Conservation (phyloP, 1,140 invertebrate genomes). For the Rhopalosiphum maidis region DNA sequence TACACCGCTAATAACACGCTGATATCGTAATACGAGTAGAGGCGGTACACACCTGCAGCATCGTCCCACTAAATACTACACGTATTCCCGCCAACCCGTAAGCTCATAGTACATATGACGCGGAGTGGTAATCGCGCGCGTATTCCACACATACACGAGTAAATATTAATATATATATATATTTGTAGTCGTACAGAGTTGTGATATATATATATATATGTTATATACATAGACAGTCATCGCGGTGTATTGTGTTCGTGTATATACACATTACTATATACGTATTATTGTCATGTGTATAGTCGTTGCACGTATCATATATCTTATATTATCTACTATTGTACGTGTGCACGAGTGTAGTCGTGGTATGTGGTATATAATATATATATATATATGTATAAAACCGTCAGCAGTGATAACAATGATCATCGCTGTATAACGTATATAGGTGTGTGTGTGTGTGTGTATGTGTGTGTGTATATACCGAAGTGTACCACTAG, state of each 20-base stretch:
- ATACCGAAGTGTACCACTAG: not conserved
- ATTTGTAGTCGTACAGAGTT: not conserved
- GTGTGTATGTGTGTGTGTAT: too few species aligned
- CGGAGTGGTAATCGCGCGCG: not conserved
- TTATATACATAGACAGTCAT: not conserved
- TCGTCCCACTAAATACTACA: not conserved
- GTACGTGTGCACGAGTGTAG: not conserved
- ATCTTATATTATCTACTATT: not conserved
- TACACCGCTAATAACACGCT: not conserved
- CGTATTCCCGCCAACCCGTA: not conserved
- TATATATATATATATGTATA: not conserved
- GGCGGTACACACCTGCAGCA: not conserved
- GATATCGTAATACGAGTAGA: not conserved
- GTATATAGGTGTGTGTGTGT: too few species aligned
- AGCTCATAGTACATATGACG: not conserved
- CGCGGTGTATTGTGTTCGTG: too few species aligned
- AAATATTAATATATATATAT: too few species aligned
- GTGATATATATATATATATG: not conserved
- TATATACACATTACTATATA: too few species aligned
- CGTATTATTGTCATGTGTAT: not conserved
- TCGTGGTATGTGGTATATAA: not conserved
- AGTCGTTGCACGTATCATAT: not conserved
- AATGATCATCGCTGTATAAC: not conserved
- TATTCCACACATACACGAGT: not conserved
- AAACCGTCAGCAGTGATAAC: not conserved